These are phyloP conservation scores for Macrotrachela quadricornifera DNA, from an alignment of 1,140 invertebrate genomes.

Conservation along the genomic window DNA sequence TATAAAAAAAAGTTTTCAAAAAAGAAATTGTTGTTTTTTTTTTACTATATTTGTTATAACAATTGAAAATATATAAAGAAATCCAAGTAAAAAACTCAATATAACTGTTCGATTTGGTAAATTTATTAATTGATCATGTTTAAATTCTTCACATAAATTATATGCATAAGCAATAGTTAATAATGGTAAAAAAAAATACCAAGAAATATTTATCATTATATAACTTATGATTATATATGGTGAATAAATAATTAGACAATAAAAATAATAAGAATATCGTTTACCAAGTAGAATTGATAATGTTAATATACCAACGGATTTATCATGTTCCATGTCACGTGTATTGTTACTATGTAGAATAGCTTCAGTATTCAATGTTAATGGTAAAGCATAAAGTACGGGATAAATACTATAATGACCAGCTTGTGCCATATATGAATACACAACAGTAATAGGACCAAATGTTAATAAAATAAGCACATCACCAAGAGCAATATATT, in stretches of 20 bases:
- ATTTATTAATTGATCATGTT: constrained; percentile 49
- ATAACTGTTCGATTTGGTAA: constrained; percentile 67
- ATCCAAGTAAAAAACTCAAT: constrained; percentile 67
- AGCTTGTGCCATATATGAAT: constrained; percentile 72
- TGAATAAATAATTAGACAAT: constrained; percentile 65
- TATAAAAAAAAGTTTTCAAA: no score
- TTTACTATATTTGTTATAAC: no score
- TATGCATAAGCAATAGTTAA: constrained; percentile 65
- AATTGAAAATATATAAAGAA: constrained; percentile 55
- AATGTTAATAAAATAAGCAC: constrained; percentile 70
- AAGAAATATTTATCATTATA: constrained; percentile 48
- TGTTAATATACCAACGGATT: constrained; percentile 64
- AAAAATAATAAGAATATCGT: constrained; percentile 67
- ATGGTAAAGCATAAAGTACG: constrained; percentile 70
- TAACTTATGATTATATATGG: constrained; percentile 73
- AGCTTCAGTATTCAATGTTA: constrained; percentile 77
- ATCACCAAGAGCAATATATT: constrained; percentile 75
- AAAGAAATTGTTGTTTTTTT: no score
- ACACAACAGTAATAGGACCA: constrained; percentile 76
- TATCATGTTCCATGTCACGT: constrained; percentile 61
- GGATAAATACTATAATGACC: constrained; percentile 35
- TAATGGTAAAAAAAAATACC: constrained; percentile 60
- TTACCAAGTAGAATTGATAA: constrained; percentile 74
- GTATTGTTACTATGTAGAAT: constrained; percentile 85
- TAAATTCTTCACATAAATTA: constrained; percentile 65